Evolutionary conservation across 2,888 invertebrate species (phyloP).

Genomic region (Abrostola tripartita): DNA sequence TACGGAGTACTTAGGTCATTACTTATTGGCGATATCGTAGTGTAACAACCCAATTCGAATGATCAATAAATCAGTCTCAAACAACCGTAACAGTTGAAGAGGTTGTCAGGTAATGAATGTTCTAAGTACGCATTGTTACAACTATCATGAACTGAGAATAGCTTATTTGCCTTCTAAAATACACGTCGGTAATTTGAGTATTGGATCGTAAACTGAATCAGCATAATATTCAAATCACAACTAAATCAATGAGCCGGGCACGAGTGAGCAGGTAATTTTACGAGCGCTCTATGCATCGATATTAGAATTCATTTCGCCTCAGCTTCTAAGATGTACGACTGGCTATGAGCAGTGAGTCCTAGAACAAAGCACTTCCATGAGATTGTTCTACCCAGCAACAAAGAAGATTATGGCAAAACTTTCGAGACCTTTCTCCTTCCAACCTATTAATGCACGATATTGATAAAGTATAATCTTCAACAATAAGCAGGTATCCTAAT

Average conservation of each 20-base stretch:
- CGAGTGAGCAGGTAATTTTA: constrained; percentile 50
- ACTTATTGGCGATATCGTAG: too few species aligned
- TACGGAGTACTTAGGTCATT: too few species aligned
- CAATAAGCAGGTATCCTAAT: constrained; percentile 50
- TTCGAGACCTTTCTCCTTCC: constrained; percentile 20
- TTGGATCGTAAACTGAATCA: constrained; percentile 35
- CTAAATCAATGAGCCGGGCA: constrained; percentile 56
- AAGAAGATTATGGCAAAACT: constrained; percentile 60
- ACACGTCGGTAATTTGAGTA: background rate
- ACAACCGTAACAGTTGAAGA: too few species aligned
- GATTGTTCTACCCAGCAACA: constrained; percentile 58
- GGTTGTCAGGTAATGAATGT: too few species aligned
- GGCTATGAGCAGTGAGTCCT: constrained; percentile 52
- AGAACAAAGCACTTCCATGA: constrained; percentile 62
- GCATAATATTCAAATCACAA: constrained; percentile 58
- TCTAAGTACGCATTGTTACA: background rate
- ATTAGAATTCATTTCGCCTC: constrained; percentile 59
- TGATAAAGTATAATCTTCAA: constrained; percentile 50
- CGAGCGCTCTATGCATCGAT: constrained; percentile 43
- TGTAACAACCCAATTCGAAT: too few species aligned
- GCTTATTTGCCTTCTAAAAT: background rate
- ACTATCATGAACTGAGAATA: background rate
- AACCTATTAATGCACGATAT: constrained; percentile 54
- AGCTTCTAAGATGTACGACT: constrained; percentile 53
- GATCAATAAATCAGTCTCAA: too few species aligned